These are phyloP conservation scores for Actinostola sp. DNA, from an alignment of 92 coral and sea anemone genomes.

Conservation along the genomic window DNA sequence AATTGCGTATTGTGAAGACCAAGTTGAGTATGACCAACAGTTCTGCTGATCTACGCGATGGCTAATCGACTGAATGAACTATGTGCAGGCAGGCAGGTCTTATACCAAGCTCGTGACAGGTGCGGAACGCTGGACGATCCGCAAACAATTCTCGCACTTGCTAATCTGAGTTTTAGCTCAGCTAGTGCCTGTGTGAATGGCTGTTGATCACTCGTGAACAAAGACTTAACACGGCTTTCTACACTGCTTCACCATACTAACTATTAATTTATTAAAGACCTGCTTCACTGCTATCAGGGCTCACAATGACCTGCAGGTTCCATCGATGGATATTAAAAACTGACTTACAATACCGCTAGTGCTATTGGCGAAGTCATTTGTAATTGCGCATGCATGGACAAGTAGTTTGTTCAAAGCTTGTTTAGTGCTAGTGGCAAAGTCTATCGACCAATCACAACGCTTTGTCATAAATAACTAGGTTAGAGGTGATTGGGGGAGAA, in stretches of 20 bases:
- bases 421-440: conserved; percentile 78
- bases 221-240: conserved; percentile 63
- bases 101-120: conserved; percentile 31
- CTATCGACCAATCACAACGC: conserved; percentile 62
- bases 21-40: conserved; percentile 10
- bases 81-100: conserved; percentile 54
- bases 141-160: conserved; percentile 88
- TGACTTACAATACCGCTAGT: conserved; percentile 71
- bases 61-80: conserved; percentile 19
- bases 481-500: conserved; percentile 9
- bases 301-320: conserved; percentile 78
- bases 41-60: conserved; percentile 16
- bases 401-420: conserved; percentile 77
- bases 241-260: conserved; percentile 63
- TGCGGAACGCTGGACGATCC: conserved; percentile 28
- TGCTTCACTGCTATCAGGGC: conserved; percentile 69
- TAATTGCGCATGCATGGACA: conserved; percentile 94
- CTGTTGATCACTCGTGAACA: conserved; percentile 74
- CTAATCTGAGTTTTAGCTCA: conserved; percentile 52
- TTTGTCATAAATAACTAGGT: conserved; percentile 60
- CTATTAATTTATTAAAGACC: conserved; percentile 95
- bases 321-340: conserved; percentile 48
- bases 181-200: conserved; percentile 59
- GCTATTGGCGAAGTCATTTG: conserved; percentile 74
- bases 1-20: conserved; percentile 28